phyloP scores from a whole-genome alignment of 2,797 vertebrate species.

The Lithobates pipiens region DNA sequence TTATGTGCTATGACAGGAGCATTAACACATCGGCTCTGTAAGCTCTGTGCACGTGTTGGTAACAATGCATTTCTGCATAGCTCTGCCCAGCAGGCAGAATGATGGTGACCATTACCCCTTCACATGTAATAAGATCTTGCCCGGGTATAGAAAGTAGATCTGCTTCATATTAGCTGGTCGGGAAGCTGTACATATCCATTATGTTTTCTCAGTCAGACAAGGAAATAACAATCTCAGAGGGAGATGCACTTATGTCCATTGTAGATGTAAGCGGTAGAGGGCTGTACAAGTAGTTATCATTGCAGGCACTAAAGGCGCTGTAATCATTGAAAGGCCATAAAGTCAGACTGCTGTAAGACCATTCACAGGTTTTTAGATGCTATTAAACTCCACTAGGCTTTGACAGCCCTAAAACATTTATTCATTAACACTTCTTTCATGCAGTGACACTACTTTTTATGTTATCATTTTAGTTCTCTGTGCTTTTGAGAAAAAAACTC shows the following conservation, averaged over 20 bases:
- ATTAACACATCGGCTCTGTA: background rate
- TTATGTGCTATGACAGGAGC: too few species aligned
- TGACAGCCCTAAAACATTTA: background rate
- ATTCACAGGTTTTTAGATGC: background rate
- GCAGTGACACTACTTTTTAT: background rate
- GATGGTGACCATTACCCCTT: background rate
- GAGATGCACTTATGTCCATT: conserved; percentile 36
- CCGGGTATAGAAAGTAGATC: background rate
- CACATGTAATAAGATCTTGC: conserved; percentile 13
- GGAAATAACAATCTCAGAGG: conserved; percentile 36
- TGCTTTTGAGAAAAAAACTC: too few species aligned
- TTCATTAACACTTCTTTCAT: background rate
- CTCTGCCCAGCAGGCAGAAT: background rate
- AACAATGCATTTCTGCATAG: background rate
- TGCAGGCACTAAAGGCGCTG: conserved; percentile 1
- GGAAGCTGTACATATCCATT: conserved; percentile 17
- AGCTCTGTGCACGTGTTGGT: background rate
- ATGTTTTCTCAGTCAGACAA: conserved; percentile 37
- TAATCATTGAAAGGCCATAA: background rate
- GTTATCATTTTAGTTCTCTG: too few species aligned
- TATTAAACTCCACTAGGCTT: background rate
- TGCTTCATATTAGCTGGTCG: background rate
- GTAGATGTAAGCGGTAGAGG: conserved; percentile 29
- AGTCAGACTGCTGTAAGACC: background rate
- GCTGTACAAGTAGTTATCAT: conserved; percentile 23